Conservation (phyloP, 2,797 vertebrate genomes). For the Anguilla obscura region DNA sequence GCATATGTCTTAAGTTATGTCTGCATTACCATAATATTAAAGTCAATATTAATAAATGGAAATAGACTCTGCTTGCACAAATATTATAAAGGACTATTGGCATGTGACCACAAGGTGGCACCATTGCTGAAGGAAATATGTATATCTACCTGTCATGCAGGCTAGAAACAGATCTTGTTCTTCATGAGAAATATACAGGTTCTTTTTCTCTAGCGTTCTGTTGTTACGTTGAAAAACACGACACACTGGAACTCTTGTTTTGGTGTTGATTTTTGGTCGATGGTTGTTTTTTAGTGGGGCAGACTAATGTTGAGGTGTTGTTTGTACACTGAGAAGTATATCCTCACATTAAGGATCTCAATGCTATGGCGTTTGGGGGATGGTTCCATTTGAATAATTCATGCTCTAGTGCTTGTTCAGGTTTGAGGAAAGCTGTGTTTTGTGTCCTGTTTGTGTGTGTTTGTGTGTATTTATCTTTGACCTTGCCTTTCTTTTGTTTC, state of each 20-base stretch:
- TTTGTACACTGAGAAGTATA: neutral
- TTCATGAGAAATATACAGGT: neutral
- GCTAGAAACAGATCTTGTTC: neutral
- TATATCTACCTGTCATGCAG: neutral
- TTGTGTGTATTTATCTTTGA: neutral
- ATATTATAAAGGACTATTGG: neutral
- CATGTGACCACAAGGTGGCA: conserved; percentile 29
- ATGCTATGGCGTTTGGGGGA: conserved; percentile 25
- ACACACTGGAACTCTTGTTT: conserved; percentile 26
- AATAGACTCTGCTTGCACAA: neutral
- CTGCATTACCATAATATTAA: neutral
- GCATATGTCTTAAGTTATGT: neutral
- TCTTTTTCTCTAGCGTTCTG: neutral
- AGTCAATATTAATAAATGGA: neutral
- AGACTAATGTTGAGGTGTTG: neutral
- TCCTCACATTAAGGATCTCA: conserved; percentile 37
- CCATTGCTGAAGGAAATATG: conserved; percentile 2
- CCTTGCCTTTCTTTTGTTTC: neutral
- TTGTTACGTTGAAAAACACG: neutral
- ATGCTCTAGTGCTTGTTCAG: conserved; percentile 37
- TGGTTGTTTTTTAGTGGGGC: conserved; percentile 15
- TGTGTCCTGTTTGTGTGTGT: neutral
- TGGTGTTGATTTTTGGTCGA: neutral
- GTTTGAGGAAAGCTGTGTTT: conserved; percentile 6
- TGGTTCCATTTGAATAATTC: conserved; percentile 46